Evolutionary conservation across 2,797 vertebrate genomes (phyloP).

Genomic region (Brotogeris chrysoptera): DNA sequence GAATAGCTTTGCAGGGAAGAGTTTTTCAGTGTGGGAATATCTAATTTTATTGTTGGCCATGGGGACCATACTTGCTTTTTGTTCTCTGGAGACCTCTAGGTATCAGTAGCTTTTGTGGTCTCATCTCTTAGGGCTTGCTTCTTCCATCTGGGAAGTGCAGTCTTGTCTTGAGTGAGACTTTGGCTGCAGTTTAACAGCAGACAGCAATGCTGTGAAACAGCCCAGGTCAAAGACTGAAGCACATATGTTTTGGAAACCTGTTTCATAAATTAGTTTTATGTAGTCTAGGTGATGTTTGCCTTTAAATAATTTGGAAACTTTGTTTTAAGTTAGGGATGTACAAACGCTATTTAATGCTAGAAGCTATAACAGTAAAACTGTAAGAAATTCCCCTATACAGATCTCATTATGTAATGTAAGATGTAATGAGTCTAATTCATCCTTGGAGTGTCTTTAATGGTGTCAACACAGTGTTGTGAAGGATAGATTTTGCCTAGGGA

Average conservation of each 20-base stretch:
- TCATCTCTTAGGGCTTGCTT: not conserved
- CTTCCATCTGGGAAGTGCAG: not conserved
- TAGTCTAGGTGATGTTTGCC: not conserved
- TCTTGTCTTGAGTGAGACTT: not conserved
- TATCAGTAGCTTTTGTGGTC: not conserved
- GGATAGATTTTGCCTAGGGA: constrained; percentile 36
- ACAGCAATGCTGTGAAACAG: not conserved
- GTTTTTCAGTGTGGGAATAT: not conserved
- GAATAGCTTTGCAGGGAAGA: not conserved
- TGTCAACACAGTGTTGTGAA: not conserved
- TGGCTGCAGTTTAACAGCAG: not conserved
- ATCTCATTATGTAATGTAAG: constrained; percentile 30
- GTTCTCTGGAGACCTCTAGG: not conserved
- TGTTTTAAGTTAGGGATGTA: not conserved
- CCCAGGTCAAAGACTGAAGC: not conserved
- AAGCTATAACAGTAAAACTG: not conserved
- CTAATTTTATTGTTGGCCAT: not conserved
- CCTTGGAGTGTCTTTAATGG: constrained; percentile 33
- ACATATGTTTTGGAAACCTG: not conserved
- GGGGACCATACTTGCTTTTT: not conserved
- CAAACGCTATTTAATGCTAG: not conserved
- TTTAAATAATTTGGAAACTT: constrained; percentile 30
- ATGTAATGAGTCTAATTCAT: constrained; percentile 30
- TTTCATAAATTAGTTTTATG: not conserved
- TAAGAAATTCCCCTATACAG: not conserved